Conservation (phyloP, 2,888 invertebrate genomes). For the Tipula helvola region DNA sequence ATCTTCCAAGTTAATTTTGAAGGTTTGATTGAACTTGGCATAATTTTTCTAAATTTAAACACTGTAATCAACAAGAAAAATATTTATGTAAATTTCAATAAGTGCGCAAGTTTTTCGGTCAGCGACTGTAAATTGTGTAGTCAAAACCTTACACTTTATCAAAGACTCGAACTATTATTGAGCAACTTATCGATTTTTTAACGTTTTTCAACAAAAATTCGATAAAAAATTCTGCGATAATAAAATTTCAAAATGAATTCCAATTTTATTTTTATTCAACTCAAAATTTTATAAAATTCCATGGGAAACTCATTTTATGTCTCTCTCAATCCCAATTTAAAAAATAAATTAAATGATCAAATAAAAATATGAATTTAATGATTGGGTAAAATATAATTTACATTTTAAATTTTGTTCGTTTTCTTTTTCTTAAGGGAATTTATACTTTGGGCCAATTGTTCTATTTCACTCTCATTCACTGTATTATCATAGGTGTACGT, state of each 20-base stretch:
- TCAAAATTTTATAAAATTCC: neutral
- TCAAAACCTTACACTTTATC: neutral
- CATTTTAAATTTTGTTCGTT: constrained; percentile 27
- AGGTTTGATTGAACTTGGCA: too few relatives aligned
- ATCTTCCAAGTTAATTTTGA: too few relatives aligned
- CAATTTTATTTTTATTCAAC: neutral
- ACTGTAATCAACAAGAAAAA: too few relatives aligned
- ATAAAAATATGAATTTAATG: neutral
- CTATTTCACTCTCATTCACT: constrained; percentile 45
- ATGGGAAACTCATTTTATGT: neutral
- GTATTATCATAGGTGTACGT: constrained; percentile 26
- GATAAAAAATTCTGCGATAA: neutral
- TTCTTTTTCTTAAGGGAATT: constrained; percentile 43
- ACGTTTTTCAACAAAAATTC: neutral
- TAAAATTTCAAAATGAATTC: neutral
- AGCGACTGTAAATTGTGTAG: neutral
- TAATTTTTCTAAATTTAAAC: too few relatives aligned
- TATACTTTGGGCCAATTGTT: constrained; percentile 49
- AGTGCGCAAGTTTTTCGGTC: too few relatives aligned
- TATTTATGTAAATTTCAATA: too few relatives aligned
- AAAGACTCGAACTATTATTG: neutral
- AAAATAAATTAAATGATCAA: neutral
- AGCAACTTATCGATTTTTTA: neutral
- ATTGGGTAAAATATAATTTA: neutral
- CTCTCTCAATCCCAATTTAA: neutral